phyloP scores from a whole-genome alignment of 2,113 vertebrate species.

The Oenanthe melanoleuca region DNA sequence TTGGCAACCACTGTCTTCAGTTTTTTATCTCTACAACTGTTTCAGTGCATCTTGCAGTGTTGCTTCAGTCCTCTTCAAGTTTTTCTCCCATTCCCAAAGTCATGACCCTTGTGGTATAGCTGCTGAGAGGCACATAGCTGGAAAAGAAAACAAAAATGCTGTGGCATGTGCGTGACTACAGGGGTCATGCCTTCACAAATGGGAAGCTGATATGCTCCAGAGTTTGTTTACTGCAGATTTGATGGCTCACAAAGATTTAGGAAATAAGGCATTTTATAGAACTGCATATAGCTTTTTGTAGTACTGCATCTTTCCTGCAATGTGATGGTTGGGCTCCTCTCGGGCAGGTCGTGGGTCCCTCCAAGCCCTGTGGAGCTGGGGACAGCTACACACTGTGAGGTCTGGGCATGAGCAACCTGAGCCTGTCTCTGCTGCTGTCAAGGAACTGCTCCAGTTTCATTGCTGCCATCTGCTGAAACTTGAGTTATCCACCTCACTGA shows the following conservation, averaged over 20 bases:
- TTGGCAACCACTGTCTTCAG: background rate
- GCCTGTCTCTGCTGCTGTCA: background rate
- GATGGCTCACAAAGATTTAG: background rate
- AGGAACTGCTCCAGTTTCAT: background rate
- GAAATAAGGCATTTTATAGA: background rate
- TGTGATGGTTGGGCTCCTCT: background rate
- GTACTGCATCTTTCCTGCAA: background rate
- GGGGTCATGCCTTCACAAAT: background rate
- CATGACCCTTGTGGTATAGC: background rate
- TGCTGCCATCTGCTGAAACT: background rate
- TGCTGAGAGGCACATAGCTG: background rate
- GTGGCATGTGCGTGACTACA: background rate
- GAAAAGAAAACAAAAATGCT: background rate
- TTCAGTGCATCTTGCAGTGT: background rate
- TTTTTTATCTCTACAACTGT: background rate
- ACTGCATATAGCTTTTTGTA: too few relatives aligned
- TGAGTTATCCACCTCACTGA: background rate
- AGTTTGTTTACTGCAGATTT: background rate
- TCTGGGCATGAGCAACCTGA: background rate
- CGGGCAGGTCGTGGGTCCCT: background rate
- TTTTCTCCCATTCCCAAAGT: background rate
- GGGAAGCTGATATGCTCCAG: background rate
- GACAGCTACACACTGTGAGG: background rate
- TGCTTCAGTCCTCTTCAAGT: background rate
- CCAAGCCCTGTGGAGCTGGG: background rate